These are phyloP conservation scores for Coronaproctus castanopsis DNA, from an alignment of 2,888 invertebrate species.

Conservation along the genomic window DNA sequence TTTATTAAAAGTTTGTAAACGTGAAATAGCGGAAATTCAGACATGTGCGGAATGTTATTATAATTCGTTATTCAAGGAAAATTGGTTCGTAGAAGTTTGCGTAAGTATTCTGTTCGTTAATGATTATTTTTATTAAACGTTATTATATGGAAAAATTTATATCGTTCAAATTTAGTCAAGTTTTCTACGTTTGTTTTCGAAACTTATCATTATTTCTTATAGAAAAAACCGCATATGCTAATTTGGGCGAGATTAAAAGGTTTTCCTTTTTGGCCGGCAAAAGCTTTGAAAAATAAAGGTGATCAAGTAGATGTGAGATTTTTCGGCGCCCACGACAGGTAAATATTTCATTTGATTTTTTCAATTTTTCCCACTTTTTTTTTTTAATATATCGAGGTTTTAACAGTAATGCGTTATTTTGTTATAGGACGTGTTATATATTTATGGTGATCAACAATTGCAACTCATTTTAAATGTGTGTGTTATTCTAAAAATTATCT, in stretches of 20 bases:
- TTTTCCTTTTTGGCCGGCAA: slow-evolving; percentile 95
- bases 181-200: too few species aligned
- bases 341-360: too few species aligned
- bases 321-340: slow-evolving; percentile 33
- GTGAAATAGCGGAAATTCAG: slow-evolving; percentile 48
- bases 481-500: not conserved
- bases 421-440: too few species aligned
- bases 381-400: too few species aligned
- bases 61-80: slow-evolving; percentile 51
- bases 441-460: too few species aligned
- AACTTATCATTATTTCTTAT: slow-evolving; percentile 1
- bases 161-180: too few species aligned
- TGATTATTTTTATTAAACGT: not conserved
- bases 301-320: slow-evolving; percentile 8
- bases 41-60: slow-evolving; percentile 82
- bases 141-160: too few species aligned
- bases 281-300: slow-evolving; percentile 31
- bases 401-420: too few species aligned
- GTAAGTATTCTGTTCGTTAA: slow-evolving; percentile 26
- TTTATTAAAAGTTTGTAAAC: slow-evolving; percentile 8
- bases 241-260: slow-evolving; percentile 95
- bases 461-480: too few species aligned
- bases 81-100: slow-evolving; percentile 75
- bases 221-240: slow-evolving; percentile 48
- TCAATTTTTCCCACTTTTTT: too few species aligned